Base-by-base conservation (phyloP, 2,113 vertebrate genomes). In the Psilopogon haemacephalus region DNA sequence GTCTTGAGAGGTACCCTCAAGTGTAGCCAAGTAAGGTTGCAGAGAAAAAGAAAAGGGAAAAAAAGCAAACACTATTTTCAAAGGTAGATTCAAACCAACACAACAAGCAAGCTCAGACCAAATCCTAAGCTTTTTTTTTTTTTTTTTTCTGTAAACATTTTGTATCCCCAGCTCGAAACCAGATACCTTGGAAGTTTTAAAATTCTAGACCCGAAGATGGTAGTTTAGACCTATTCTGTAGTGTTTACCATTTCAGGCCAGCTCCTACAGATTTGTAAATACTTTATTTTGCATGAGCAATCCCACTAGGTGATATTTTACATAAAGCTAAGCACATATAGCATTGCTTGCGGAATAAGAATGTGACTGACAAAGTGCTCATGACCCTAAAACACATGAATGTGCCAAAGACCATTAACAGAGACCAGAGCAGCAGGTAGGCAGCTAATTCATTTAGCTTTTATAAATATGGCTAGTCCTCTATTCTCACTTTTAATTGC, bases 401-500 rank as follows among this genome's bases (percentile, higher is more conserved):
- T 0, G 0, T 44, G 79, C 73, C 70, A 79, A 90, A 89, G 37
- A 30, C 50, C 63, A 56, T 56, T 28, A 33, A 55, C 77, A 92
- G 78, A 90, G 10, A 24, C 44, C 64, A 73, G 50, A 52, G 23
- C 48, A 83, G 38, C 28, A 80, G 32, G 74, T 11, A 18, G 42
- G 21, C 33, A 78, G 46, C 35, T 40, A 55, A 63, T 46, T 83
- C 44, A 23, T 40, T 63, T 48, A 46, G 48, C 27, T 84, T 80
- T 70, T 71, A 55, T 71, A 74, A 86, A 67, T 83, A 68, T 23
- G 35, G 48, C 24, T 81, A 86, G 35, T 50, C 54, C 58, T 37
- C 33, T 86, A 56, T 69, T 78, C 48, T 64, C 50, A 60, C 71
- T 93, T 90, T 71, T 93, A 94, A 78, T 88, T 90, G 65, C 35